These are phyloP conservation scores for Labeo calbasu DNA, from an alignment of 2,797 vertebrate genomes.

Conservation along the genomic window DNA sequence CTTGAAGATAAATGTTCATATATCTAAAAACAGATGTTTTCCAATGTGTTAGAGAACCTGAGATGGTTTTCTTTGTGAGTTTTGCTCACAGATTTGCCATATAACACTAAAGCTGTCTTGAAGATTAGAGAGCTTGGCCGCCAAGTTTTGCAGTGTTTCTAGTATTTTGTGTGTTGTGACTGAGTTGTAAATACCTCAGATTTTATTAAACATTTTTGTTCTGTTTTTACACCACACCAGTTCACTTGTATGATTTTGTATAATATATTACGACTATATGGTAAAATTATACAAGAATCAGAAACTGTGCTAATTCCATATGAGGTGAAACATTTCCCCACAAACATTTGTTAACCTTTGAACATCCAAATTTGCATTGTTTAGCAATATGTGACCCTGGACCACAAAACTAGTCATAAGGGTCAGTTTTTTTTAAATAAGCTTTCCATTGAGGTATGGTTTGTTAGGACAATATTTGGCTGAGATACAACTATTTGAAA, in stretches of 20 bases:
- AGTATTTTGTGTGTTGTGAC: slow-evolving; percentile 34
- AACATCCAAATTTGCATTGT: not conserved
- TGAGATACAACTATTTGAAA: too few species aligned
- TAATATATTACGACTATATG: not conserved
- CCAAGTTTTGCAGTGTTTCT: not conserved
- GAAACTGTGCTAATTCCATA: not conserved
- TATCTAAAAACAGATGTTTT: not conserved
- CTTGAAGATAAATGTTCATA: slow-evolving; percentile 10
- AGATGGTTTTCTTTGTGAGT: not conserved
- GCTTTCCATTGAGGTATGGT: too few species aligned
- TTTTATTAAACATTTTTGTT: slow-evolving; percentile 66
- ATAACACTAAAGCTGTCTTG: not conserved
- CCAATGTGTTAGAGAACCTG: not conserved
- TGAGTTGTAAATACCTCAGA: slow-evolving; percentile 56
- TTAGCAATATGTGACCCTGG: not conserved
- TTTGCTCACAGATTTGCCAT: slow-evolving; percentile 6
- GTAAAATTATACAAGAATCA: not conserved
- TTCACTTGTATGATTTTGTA: not conserved
- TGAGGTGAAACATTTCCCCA: not conserved
- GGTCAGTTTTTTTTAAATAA: too few species aligned
- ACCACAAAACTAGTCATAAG: too few species aligned
- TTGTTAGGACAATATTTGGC: too few species aligned
- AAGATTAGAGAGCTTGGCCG: not conserved
- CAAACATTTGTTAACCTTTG: not conserved
- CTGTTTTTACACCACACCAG: not conserved